These are phyloP conservation scores for Aphelinus atriplicis DNA, from an alignment of 1,140 invertebrate species.

Conservation along the genomic window DNA sequence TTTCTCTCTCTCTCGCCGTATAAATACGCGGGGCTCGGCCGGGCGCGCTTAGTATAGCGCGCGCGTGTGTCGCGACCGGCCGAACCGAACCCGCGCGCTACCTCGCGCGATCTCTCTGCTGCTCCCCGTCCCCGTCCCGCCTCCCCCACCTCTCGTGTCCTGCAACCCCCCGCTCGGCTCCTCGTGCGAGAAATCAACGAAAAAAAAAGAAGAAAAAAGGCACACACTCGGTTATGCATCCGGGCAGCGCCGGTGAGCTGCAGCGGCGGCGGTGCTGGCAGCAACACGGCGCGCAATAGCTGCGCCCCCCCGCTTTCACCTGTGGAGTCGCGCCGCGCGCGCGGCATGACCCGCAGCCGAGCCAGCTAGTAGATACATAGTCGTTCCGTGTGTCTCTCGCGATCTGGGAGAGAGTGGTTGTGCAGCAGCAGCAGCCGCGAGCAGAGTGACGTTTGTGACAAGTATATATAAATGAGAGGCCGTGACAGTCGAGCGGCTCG, in stretches of 20 bases:
- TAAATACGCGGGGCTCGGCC: slow-evolving; percentile 60
- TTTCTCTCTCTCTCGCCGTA: slow-evolving; percentile 49
- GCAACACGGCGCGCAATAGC: too few species aligned
- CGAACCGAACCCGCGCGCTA: slow-evolving; percentile 3
- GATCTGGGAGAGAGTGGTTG: slow-evolving; percentile 11
- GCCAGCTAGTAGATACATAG: too few species aligned
- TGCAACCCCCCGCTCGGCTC: too few species aligned
- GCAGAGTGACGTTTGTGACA: slow-evolving; percentile 6
- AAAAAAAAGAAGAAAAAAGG: too few species aligned
- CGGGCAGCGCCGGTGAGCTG: too few species aligned
- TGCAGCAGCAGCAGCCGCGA: slow-evolving; percentile 4
- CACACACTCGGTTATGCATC: too few species aligned
- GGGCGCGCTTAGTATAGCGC: slow-evolving; percentile 55
- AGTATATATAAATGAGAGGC: too few species aligned
- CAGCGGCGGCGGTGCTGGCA: too few species aligned
- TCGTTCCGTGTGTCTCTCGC: too few species aligned
- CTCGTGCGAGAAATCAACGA: too few species aligned
- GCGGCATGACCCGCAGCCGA: not conserved
- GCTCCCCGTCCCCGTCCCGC: not conserved
- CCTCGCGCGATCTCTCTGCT: not conserved
- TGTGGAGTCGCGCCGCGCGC: not conserved
- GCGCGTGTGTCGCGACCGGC: slow-evolving; percentile 1
- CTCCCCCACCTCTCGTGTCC: not conserved
- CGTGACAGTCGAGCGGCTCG: slow-evolving; percentile 29
- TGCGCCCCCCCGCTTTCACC: too few species aligned